Base-by-base conservation (phyloP, 2,888 invertebrate genomes). In the Pheosia tremula region DNA sequence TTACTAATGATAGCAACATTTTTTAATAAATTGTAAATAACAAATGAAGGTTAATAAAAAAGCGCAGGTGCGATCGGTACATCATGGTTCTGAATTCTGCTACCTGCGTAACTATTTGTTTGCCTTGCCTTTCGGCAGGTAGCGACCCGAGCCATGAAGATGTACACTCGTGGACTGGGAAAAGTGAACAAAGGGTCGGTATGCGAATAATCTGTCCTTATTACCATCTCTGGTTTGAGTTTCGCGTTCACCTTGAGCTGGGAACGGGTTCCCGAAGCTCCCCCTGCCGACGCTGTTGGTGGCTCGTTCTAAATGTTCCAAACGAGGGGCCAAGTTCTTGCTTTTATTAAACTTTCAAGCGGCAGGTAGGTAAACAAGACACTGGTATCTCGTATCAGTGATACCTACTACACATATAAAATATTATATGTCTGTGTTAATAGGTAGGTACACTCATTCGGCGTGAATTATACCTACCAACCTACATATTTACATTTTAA, bases 131-230 rank as follows among this genome's bases (percentile, higher is more conserved):
- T 4, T 37, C 11, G 72, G 80, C 87, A 88, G 88, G 87, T 87
- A 88, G 85, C 45, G 45, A 45, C 84, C 80, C 79, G 80, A 78
- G 70, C 77, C 74, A 75, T 76, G 69, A 68, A 76, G 78, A 78
- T 76, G 81, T 74, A 82, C 82, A 84, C 82, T 85, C 86, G 81
- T 88, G 87, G 86, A 87, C 87, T 83, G 85, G 53, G 80, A 81
- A 82, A 86, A 80, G 83, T 86, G 86, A 88, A 90, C 90, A 89
- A 89, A 91, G 87, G 87, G 84, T 72, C 79, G 86, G 88, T 82
- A 90, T 89, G 87, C 87, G 87, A 89, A 90, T 88, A 88, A 88
- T 89, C 87, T 84, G 87, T 89, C 79, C 84, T 82, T 88, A 87
- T 85, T 87, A 87, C 83, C 84, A 86, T 86, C 86, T 83, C 81